A percentile compares a stretch with the other conserved stretches of the same genome.
These are phyloP conservation scores for Dissostichus mawsoni DNA, from an alignment of 2,113 vertebrate species.

Conservation along the genomic window DNA sequence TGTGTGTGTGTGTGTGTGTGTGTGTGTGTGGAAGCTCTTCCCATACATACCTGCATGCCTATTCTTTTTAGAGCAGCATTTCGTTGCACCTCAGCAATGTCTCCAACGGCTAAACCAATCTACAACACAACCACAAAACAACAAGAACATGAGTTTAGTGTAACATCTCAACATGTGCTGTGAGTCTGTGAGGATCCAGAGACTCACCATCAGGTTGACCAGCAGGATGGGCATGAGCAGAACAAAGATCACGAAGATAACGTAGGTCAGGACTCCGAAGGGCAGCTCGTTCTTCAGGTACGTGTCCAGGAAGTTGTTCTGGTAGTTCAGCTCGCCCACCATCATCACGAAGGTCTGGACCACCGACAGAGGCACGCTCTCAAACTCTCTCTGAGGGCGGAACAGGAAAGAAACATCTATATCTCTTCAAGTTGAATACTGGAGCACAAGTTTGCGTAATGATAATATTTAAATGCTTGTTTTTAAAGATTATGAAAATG, in stretches of 20 bases:
- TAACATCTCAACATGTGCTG: too few species aligned
- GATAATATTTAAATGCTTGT: too few species aligned
- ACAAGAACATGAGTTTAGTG: too few species aligned
- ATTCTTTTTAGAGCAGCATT: conserved; percentile 94
- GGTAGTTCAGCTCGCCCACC: conserved; percentile 95
- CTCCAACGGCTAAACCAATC: conserved; percentile 98
- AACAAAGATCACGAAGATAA: conserved; percentile 88
- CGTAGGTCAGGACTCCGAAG: conserved; percentile 88
- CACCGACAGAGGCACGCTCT: conserved; percentile 87
- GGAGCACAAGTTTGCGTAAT: too few species aligned
- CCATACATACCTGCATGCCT: conserved; percentile 93
- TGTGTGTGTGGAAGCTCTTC: neutral
- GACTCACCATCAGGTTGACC: conserved; percentile 94
- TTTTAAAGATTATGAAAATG: too few species aligned
- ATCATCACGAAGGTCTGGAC: conserved; percentile 98
- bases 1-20: too few species aligned
- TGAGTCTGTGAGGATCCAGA: neutral
- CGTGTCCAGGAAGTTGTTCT: conserved; percentile 89
- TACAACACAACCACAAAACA: conserved; percentile 61
- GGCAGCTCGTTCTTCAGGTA: conserved; percentile 82
- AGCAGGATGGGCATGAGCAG: conserved; percentile 95
- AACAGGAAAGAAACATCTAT: neutral
- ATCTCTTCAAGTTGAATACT: too few species aligned
- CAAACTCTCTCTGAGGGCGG: conserved; percentile 86
- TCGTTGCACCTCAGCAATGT: conserved; percentile 97